phyloP scores from a whole-genome alignment of 2,888 invertebrate genomes.

The Therioaphis trifolii region DNA sequence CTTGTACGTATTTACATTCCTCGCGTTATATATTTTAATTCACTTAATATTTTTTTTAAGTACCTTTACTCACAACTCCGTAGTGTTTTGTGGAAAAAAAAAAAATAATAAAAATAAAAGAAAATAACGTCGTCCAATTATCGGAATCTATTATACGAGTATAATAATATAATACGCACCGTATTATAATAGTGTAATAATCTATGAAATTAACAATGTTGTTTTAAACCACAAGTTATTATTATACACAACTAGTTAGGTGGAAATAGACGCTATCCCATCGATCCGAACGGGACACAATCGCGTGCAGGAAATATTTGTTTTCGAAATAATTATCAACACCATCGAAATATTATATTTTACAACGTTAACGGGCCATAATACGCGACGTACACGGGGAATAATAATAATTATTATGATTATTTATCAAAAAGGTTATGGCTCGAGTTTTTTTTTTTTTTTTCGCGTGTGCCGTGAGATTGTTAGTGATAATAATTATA shows the following conservation, averaged over 20 bases:
- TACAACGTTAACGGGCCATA: neutral
- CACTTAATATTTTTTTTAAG: neutral
- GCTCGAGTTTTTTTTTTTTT: neutral
- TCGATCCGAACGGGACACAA: neutral
- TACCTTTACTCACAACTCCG: neutral
- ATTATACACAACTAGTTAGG: neutral
- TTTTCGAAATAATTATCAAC: slow-evolving; percentile 36
- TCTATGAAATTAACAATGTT: slow-evolving; percentile 10
- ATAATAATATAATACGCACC: neutral
- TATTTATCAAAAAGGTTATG: slow-evolving; percentile 1
- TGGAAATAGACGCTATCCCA: neutral
- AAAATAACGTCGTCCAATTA: neutral
- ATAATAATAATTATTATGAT: slow-evolving; percentile 9
- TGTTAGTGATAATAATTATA: neutral
- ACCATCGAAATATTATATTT: neutral
- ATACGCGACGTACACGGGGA: neutral
- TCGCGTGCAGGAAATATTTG: slow-evolving; percentile 58
- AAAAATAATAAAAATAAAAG: neutral
- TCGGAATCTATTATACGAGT: neutral
- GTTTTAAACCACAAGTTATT: neutral
- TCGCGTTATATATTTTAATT: neutral
- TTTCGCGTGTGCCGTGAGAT: neutral
- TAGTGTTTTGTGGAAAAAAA: neutral
- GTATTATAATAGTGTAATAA: neutral
- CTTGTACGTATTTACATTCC: neutral